Percentiles rank a stretch among this genome's conserved stretches.
These are phyloP conservation scores for Protosalanx chinensis DNA, from an alignment of 2,797 vertebrate genomes.

Conservation along the genomic window DNA sequence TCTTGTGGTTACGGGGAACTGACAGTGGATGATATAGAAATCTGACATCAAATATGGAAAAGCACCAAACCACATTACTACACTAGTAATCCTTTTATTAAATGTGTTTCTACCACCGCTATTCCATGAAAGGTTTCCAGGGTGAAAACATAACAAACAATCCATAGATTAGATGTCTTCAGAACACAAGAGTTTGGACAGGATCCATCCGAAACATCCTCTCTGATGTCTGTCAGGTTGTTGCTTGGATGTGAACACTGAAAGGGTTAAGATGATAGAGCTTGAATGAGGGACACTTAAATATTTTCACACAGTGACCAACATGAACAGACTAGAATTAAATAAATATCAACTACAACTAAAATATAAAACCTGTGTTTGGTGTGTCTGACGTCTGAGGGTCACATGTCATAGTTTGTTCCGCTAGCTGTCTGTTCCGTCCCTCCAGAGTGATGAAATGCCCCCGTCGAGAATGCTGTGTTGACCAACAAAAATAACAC, in stretches of 20 bases:
- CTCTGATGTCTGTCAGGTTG: neutral
- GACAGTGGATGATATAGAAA: neutral
- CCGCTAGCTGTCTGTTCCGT: neutral
- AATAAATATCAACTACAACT: no score
- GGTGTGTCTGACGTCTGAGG: no score
- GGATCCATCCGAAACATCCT: constrained; percentile 2
- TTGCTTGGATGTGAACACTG: neutral
- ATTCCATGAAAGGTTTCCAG: neutral
- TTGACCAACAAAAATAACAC: neutral
- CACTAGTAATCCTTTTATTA: neutral
- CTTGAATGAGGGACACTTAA: neutral
- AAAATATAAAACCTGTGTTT: no score
- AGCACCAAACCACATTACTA: neutral
- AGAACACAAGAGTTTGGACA: constrained; percentile 3
- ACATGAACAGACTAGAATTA: no score
- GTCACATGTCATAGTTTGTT: neutral
- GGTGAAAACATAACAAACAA: neutral
- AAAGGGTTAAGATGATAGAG: neutral
- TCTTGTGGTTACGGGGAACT: neutral
- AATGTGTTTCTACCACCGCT: neutral
- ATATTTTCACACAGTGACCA: neutral
- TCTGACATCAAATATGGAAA: neutral
- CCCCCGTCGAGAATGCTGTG: neutral
- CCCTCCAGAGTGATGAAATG: neutral
- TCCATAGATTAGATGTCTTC: neutral